These are phyloP conservation scores for Sphenopsis melanotis DNA, from an alignment of 2,797 vertebrate species.

Conservation along the genomic window DNA sequence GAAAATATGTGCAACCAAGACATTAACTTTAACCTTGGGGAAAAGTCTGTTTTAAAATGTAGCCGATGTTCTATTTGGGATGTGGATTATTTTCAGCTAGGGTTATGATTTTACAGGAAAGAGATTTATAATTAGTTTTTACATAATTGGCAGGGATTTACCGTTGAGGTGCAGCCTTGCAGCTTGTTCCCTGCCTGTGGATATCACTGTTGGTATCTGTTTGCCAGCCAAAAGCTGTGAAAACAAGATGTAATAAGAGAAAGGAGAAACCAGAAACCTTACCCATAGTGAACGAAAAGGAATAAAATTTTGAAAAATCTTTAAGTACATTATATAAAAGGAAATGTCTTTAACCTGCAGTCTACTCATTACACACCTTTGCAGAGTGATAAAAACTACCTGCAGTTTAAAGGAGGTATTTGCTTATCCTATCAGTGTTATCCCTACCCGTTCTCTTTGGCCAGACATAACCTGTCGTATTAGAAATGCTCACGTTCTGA, in stretches of 20 bases:
- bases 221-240: slow-evolving; percentile 26
- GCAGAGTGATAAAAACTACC: neutral
- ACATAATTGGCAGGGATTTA: slow-evolving; percentile 54
- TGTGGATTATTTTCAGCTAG: slow-evolving; percentile 46
- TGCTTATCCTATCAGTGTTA: neutral
- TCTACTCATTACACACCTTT: neutral
- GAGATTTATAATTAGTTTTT: slow-evolving; percentile 60
- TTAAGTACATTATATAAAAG: neutral
- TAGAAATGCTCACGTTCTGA: neutral
- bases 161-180: neutral
- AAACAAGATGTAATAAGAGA: slow-evolving; percentile 10
- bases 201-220: slow-evolving; percentile 2
- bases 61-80: slow-evolving; percentile 6
- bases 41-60: neutral
- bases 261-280: neutral
- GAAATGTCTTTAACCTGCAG: neutral
- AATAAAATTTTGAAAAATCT: neutral
- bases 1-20: slow-evolving; percentile 30
- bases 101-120: slow-evolving; percentile 35
- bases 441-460: neutral
- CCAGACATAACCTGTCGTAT: neutral
- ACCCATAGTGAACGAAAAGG: neutral
- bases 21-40: slow-evolving; percentile 11
- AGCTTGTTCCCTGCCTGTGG: slow-evolving; percentile 11
- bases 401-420: neutral